Percentiles rank a stretch among this genome's conserved stretches.
These are phyloP conservation scores for Camelus dromedarius DNA, from an alignment of 2,113 vertebrate genomes.

Conservation along the genomic window DNA sequence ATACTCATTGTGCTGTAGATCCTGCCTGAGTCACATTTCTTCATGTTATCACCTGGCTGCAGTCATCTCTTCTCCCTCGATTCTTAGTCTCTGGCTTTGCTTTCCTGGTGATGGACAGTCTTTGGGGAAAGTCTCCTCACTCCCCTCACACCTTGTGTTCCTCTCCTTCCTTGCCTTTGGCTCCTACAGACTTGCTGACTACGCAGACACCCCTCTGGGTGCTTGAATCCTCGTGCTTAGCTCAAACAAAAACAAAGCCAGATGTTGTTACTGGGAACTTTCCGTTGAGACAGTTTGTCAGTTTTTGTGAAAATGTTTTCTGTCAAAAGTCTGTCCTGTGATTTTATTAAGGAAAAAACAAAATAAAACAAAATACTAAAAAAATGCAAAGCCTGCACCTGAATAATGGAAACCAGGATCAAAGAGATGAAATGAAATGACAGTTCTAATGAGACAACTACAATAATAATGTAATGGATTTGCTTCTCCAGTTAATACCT, in stretches of 20 bases:
- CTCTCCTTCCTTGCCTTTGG: neutral
- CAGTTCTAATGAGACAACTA: neutral
- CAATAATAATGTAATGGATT: neutral
- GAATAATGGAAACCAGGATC: neutral
- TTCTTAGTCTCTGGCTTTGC: rapidly evolving
- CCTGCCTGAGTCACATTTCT: too few species aligned
- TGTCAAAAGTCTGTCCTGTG: neutral
- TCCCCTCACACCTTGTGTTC: neutral
- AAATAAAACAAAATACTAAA: neutral
- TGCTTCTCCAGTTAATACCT: neutral
- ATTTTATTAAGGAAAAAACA: neutral
- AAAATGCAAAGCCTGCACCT: neutral
- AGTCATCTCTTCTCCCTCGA: rapidly evolving
- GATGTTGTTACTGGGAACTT: slow-evolving; percentile 40
- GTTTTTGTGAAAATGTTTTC: slow-evolving; percentile 7
- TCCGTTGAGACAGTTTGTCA: neutral
- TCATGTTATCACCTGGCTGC: rapidly evolving
- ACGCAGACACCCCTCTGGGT: neutral
- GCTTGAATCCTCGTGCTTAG: neutral
- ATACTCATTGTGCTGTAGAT: too few species aligned
- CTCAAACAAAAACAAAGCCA: slow-evolving; percentile 52
- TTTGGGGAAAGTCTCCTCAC: neutral
- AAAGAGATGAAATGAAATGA: neutral
- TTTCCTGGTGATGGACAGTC: neutral
- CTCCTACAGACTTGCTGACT: neutral